Base-by-base conservation (phyloP, 2,797 vertebrate genomes). In the Glossophaga mutica region DNA sequence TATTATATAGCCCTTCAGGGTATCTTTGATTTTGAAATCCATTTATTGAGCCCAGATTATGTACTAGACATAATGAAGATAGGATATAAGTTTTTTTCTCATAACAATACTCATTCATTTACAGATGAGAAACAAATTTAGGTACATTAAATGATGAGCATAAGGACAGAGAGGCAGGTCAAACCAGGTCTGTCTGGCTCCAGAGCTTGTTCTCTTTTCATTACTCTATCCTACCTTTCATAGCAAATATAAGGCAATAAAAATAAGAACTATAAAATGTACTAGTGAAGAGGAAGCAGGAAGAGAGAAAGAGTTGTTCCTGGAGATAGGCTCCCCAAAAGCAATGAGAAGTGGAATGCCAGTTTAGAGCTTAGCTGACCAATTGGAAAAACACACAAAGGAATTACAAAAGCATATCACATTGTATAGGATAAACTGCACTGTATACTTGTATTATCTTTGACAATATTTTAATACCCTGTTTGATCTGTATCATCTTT, bases 121-220 rank as follows among this genome's bases (percentile, higher is more conserved):
- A 85, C 9, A 77, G 71, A 89, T 92, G 8, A 32, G n/a, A 86
- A 83, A 6, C 32, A 14, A 78, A 78, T 70, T 70, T 9, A 14
- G 79, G 14, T 48, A 95, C 92, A 77, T 87, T 95, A 34, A 44
- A 50, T 97, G 70, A 84, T 48, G 37, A 93, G 8, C 34, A 62
- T 29, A 48, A 55, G 62, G 19, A 46, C 12, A 34, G 32, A 85
- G 11, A 78, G 21, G 15, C 48, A 71, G 11, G n/a, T 95, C 42
- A 90, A 67, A 67, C 48, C 15, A 82, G 2, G 10, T 84, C 73
- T 67, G 2, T 84, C 39, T 94, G 24, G 67, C 19, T 95, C 48
- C 15, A 48, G 87, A 95, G 67, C 39, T 77, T 32, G 81, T 84
- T 89, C 29, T 91, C 48, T 71, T 84, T 85, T 85, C 34, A 42